Evolutionary conservation across 2,888 invertebrate genomes (phyloP), one percentile per base, ranked within the genome.

Genomic region (Habroteleia sp.): DNA sequence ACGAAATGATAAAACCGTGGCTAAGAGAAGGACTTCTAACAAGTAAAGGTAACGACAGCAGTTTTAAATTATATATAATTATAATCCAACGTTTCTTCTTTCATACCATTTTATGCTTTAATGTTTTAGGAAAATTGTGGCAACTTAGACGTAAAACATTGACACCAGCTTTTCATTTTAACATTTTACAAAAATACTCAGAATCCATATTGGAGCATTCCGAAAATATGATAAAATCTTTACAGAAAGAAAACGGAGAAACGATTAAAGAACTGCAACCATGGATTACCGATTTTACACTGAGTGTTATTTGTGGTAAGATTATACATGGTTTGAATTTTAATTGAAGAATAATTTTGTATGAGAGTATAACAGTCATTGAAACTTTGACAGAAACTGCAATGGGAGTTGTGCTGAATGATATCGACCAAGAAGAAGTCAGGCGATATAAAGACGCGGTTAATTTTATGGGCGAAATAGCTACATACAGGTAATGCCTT

Each of bases 381-480:
- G n/a, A n/a, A n/a, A n/a, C n/a, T n/a, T n/a, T n/a, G n/a, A 14
- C 82, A 89, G 91, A 91, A 77, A 90, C 90, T 11, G 74, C 77
- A 0, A 77, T 77, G 77, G 76, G 77, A 1, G 48, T 72, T 7
- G 31, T 46, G 1, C 29, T 74, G 17, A 27, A 62, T 23, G 29
- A 74, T 3, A 4, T 69, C 0, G 42, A 74, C 11, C 27, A 54
- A 42, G 23, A 54, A 13, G 52, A 46, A 20, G 68, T 60, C 3
- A 39, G 16, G 11, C 17, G 52, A 3, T 77, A 76, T 8, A 66
- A 37, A 25, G n/a, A 41, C 31, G 62, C 74, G 2, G 60, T 77
- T 1, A 60, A 74, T 8, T 37, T 65, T 11, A 46, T 56, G 16
- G 69, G 71, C 4, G 39, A 5, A 1, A 29, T 63, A 16, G 8